These are phyloP conservation scores for Agapetus fuscipes DNA, from an alignment of 2,888 invertebrate genomes.

Conservation along the genomic window DNA sequence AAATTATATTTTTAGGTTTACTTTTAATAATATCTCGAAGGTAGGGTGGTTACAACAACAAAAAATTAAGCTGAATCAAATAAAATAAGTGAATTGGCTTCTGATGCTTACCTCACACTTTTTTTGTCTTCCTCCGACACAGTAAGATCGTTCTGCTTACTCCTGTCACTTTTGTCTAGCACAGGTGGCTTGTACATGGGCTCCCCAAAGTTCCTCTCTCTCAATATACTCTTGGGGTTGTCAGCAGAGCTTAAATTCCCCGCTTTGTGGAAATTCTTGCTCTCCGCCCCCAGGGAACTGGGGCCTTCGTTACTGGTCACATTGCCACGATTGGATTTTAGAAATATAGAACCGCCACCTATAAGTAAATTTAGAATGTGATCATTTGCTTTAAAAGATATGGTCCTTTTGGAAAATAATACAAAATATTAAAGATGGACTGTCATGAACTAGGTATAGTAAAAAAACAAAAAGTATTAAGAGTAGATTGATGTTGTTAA, in stretches of 20 bases:
- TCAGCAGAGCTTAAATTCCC: slow-evolving; percentile 22
- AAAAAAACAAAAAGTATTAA: too few species aligned
- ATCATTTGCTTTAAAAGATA: too few species aligned
- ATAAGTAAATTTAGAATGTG: slow-evolving; percentile 12
- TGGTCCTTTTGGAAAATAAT: too few species aligned
- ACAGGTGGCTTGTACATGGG: slow-evolving; percentile 23
- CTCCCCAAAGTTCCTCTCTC: slow-evolving; percentile 44
- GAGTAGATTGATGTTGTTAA: too few species aligned
- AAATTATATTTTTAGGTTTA: too few species aligned
- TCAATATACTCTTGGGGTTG: slow-evolving; percentile 49
- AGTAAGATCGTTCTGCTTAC: slow-evolving; percentile 24
- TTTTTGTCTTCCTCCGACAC: slow-evolving; percentile 65
- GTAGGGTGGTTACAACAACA: too few species aligned
- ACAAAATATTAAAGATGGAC: too few species aligned
- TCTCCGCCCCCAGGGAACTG: background rate
- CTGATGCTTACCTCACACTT: slow-evolving; percentile 55
- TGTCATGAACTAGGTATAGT: too few species aligned
- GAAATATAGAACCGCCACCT: slow-evolving; percentile 55
- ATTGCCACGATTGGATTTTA: slow-evolving; percentile 43
- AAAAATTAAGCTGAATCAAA: too few species aligned
- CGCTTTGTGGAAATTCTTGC: slow-evolving; percentile 13
- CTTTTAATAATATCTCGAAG: too few species aligned
- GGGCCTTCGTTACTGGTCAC: slow-evolving; percentile 21
- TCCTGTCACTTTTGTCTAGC: slow-evolving; percentile 9
- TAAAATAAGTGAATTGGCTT: too few species aligned